Conservation (phyloP, 30 jellyfish, hydroid and myxozoan genomes). For the Catostylus mosaicus region DNA sequence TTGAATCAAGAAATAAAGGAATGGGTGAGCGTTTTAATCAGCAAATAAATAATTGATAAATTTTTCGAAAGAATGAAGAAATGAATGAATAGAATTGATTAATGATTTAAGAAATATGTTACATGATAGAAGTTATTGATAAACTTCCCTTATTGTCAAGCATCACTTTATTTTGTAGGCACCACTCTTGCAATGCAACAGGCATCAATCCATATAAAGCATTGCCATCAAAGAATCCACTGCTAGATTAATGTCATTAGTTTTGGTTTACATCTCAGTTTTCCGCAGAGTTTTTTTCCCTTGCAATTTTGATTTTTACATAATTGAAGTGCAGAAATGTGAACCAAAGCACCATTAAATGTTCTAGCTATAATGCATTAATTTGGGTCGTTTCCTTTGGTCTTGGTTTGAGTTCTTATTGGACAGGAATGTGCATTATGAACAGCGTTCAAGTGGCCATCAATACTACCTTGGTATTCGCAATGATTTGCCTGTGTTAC, state of each 20-base stretch:
- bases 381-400: neutral
- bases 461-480: neutral
- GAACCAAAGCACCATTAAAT: neutral
- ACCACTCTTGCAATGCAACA: constrained; percentile 1
- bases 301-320: neutral
- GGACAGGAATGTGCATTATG: constrained; percentile 22
- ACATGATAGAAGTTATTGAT: too few relatives aligned
- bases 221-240: neutral
- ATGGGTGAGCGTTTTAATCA: too few relatives aligned
- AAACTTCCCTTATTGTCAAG: too few relatives aligned
- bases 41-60: too few relatives aligned
- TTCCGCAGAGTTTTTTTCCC: neutral
- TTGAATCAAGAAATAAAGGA: too few relatives aligned
- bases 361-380: neutral
- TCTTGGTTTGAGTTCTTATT: constrained; percentile 1
- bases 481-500: neutral
- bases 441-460: neutral
- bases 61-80: too few relatives aligned
- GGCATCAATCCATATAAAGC: constrained; percentile 18
- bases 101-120: too few relatives aligned
- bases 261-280: constrained; percentile 10
- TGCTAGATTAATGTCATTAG: constrained; percentile 6
- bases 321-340: neutral
- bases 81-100: too few relatives aligned
- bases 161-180: neutral